A percentile compares a stretch with the other conserved stretches of the same genome.
Conservation (phyloP, 1,140 invertebrate species). For the Hermatobates lingyangjiaoensis region DNA sequence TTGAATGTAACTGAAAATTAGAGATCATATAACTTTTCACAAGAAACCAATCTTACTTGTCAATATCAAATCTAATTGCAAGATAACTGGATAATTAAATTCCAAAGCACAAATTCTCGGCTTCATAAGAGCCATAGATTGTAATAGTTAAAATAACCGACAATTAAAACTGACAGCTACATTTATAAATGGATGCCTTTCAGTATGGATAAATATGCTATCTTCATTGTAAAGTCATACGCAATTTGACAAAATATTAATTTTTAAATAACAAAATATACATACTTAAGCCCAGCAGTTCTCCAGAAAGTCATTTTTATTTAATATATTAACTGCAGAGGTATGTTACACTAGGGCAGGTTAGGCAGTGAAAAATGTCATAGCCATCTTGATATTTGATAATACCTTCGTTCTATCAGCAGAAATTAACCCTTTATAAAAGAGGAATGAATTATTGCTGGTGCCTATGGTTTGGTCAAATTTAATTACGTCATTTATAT, state of each 20-base stretch:
- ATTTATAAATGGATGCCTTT: background rate
- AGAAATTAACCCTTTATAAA: too few species aligned
- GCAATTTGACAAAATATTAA: background rate
- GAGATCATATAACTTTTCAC: background rate
- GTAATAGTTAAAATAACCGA: background rate
- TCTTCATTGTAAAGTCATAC: background rate
- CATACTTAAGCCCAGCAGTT: conserved; percentile 18
- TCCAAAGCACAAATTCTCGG: background rate
- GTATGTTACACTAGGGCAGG: too few species aligned
- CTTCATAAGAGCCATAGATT: background rate
- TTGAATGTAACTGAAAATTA: conserved; percentile 70
- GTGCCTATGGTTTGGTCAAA: too few species aligned
- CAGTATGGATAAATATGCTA: background rate
- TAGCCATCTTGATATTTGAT: too few species aligned
- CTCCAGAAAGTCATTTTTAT: conserved; percentile 19
- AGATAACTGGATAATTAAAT: background rate
- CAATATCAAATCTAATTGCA: background rate
- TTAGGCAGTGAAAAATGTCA: too few species aligned
- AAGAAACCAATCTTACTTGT: background rate
- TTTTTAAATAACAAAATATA: background rate
- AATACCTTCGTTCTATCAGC: too few species aligned
- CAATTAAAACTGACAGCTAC: background rate
- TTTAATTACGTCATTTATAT: too few species aligned
- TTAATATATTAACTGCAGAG: too few species aligned
- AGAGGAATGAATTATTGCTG: too few species aligned